A percentile compares a stretch with the other conserved stretches of the same genome.
Evolutionary conservation across 2,113 vertebrate genomes (phyloP).

Genomic region (Tupaia tana): DNA sequence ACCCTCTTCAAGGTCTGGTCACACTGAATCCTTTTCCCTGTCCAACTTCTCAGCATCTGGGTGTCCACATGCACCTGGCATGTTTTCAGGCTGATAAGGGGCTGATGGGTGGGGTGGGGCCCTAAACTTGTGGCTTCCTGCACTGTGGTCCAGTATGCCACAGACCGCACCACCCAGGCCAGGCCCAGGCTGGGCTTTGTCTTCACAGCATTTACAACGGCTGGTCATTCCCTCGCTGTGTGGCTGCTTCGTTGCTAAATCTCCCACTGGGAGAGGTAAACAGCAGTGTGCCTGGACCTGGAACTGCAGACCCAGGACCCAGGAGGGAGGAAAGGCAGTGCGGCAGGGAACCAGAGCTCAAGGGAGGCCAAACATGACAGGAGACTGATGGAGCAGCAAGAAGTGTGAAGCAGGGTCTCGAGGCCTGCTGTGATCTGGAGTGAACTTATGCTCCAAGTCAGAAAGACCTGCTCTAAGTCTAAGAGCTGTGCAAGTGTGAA

Average conservation of each 20-base stretch:
- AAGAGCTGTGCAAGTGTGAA: neutral
- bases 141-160: too few relatives aligned
- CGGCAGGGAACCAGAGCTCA: neutral
- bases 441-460: neutral
- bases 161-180: too few relatives aligned
- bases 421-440: neutral
- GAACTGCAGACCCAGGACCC: too few relatives aligned
- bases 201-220: neutral
- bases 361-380: neutral
- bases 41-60: too few relatives aligned
- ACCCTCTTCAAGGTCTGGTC: too few relatives aligned
- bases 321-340: too few relatives aligned
- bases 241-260: neutral
- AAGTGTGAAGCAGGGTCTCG: neutral
- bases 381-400: neutral
- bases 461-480: too few relatives aligned
- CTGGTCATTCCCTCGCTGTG: accelerated
- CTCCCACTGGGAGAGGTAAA: neutral
- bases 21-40: too few relatives aligned
- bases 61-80: too few relatives aligned
- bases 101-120: too few relatives aligned
- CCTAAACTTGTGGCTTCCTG: too few relatives aligned
- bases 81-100: too few relatives aligned
- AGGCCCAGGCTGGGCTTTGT: neutral
- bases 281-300: neutral